Base-by-base conservation (phyloP, 1,140 invertebrate species). In the Triops longicaudatus region DNA sequence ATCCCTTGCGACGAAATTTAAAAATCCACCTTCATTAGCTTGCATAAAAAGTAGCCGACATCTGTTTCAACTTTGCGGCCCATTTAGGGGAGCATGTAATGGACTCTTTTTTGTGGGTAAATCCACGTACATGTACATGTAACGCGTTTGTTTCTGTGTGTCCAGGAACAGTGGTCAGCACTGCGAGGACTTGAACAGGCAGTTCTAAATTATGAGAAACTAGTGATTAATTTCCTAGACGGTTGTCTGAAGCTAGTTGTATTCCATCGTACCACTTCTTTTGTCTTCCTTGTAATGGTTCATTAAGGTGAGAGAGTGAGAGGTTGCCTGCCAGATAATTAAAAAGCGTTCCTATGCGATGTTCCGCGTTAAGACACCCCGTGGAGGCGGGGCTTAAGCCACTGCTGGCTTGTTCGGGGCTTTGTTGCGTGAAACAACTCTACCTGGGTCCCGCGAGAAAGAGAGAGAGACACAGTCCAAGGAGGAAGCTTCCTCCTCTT, bases 301-400 rank as follows among this genome's bases (percentile, higher is more conserved):
- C 50, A 63, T 63, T 63, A 63, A 63, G 50, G 50, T 10, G 50
- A 63, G 50, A 63, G 50, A 63, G 50, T n/a, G 50, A 63, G 50
- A 63, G 50, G 50, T 22, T 63, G 50, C 17, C 50, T 12, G 50
- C 22, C 31, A 63, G 22, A 63, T 63, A 63, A 22, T 63, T 63
- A 63, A 63, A 37, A 63, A 63, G 50, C 50, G 50, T 63, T 63
- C 31, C 17, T 63, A 63, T 63, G 17, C 50, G 22, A 63, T 22
- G 50, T 63, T 63, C 50, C 50, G 50, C 17, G 50, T 37, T 37
- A 37, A 37, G 14, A 17, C 5, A 63, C 50, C 50, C 50, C 50
- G 7, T 5, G 2, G 31, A 17, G 50, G 50, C 50, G 50, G 50
- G 50, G 50, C 50, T 63, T 63, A 63, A 6, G 50, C 14, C 17